Conservation (phyloP, 2,113 vertebrate species). For the Chloebia gouldiae region DNA sequence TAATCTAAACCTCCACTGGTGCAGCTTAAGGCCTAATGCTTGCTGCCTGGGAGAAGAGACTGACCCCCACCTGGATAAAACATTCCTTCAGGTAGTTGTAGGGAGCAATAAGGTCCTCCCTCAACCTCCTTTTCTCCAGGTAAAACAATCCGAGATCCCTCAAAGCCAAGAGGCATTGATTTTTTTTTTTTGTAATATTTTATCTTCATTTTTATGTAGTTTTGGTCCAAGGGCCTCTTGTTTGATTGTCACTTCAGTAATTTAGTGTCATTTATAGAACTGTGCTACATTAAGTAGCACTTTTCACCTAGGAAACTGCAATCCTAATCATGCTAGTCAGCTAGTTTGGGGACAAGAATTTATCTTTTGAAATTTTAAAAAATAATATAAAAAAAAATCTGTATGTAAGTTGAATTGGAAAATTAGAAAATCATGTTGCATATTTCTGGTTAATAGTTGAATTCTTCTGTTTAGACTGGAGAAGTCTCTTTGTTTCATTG, state of each 20-base stretch:
- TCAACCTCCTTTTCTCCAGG: neutral
- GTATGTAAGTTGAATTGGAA: neutral
- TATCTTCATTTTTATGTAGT: neutral
- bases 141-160: neutral
- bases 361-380: neutral
- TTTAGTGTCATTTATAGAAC: neutral
- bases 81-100: neutral
- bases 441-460: neutral
- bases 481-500: neutral
- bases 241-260: neutral
- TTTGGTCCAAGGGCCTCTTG: neutral
- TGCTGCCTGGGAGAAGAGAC: neutral
- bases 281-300: neutral
- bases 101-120: neutral
- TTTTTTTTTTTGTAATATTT: neutral
- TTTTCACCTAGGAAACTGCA: neutral
- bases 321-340: neutral
- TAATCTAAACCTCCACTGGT: neutral
- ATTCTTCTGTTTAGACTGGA: neutral
- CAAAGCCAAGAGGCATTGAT: neutral
- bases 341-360: neutral
- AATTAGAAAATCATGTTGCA: neutral
- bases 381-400: neutral
- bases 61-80: neutral
- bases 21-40: neutral